These are phyloP conservation scores for Synanthedon myopaeformis DNA, from an alignment of 2,888 invertebrate species.

Conservation along the genomic window DNA sequence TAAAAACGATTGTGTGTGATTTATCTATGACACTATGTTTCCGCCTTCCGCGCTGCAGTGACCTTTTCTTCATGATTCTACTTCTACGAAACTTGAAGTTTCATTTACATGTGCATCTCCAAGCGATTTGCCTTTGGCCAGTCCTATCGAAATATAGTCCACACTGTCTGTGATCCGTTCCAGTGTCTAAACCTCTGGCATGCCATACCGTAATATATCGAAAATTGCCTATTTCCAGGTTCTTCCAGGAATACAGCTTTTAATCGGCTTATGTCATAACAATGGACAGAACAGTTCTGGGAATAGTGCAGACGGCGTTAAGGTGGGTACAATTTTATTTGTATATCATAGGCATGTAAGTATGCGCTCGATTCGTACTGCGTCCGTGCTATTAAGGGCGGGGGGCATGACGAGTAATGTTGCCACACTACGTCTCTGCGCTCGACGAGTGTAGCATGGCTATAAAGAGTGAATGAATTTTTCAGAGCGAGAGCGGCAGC, in stretches of 20 bases:
- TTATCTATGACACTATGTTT: no score
- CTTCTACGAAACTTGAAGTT: no score
- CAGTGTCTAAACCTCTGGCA: neutral
- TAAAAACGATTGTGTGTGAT: no score
- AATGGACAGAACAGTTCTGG: slow-evolving; percentile 53
- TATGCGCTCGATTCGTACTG: no score
- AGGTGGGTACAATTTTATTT: slow-evolving; percentile 24
- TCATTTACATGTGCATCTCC: no score
- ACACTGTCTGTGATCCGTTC: neutral
- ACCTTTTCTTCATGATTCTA: no score
- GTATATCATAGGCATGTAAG: no score
- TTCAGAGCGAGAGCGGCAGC: slow-evolving; percentile 14
- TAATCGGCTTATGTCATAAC: slow-evolving; percentile 92
- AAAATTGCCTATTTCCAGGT: slow-evolving; percentile 65
- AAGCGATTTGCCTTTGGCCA: neutral
- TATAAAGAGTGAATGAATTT: neutral
- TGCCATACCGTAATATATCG: neutral
- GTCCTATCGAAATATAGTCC: neutral
- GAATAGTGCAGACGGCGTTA: slow-evolving; percentile 40
- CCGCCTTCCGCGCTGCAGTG: no score
- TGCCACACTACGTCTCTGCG: no score
- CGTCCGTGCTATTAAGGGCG: no score
- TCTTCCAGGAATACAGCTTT: slow-evolving; percentile 91
- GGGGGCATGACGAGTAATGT: no score
- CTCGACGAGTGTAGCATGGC: no score